Percentiles rank a stretch among this genome's conserved stretches.
These are phyloP conservation scores for Schizotus pectinicornis DNA, from an alignment of 2,888 invertebrate species.

Conservation along the genomic window DNA sequence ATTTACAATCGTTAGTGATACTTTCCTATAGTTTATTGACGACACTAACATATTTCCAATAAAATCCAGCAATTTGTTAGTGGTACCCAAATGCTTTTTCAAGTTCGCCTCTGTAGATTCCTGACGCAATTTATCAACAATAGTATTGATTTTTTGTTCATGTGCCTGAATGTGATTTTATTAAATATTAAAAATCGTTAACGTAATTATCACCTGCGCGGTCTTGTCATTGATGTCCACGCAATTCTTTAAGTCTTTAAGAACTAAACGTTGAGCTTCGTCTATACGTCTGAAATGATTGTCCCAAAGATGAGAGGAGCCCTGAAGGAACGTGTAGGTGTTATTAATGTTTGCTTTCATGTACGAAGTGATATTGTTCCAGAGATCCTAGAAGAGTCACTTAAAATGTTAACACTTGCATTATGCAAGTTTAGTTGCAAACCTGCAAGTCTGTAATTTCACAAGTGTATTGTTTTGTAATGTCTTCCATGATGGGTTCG, in stretches of 20 bases:
- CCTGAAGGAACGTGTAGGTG: constrained; percentile 39
- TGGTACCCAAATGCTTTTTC: constrained; percentile 30
- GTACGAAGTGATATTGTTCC: constrained; percentile 36
- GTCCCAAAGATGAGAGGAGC: constrained; percentile 44
- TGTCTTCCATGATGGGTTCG: constrained; percentile 37
- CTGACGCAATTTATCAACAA: constrained; percentile 46
- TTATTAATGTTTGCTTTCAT: constrained; percentile 37
- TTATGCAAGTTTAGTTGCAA: background rate
- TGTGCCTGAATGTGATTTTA: constrained; percentile 27
- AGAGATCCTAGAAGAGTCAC: constrained; percentile 30
- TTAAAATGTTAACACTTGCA: background rate
- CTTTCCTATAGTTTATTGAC: background rate
- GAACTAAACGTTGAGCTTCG: constrained; percentile 37
- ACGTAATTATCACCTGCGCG: constrained; percentile 18
- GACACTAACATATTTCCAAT: constrained; percentile 38
- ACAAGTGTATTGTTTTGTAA: constrained; percentile 26
- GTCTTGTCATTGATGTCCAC: constrained; percentile 35
- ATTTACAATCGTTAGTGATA: background rate
- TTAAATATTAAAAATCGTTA: background rate
- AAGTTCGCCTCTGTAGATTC: constrained; percentile 38
- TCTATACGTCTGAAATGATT: constrained; percentile 43
- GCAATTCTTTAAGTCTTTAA: constrained; percentile 41
- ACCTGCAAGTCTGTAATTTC: constrained; percentile 34
- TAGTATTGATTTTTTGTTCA: constrained; percentile 41
- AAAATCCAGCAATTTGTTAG: constrained; percentile 31